phyloP scores from a whole-genome alignment of 2,888 invertebrate genomes.

The Boloria euphrosyne region DNA sequence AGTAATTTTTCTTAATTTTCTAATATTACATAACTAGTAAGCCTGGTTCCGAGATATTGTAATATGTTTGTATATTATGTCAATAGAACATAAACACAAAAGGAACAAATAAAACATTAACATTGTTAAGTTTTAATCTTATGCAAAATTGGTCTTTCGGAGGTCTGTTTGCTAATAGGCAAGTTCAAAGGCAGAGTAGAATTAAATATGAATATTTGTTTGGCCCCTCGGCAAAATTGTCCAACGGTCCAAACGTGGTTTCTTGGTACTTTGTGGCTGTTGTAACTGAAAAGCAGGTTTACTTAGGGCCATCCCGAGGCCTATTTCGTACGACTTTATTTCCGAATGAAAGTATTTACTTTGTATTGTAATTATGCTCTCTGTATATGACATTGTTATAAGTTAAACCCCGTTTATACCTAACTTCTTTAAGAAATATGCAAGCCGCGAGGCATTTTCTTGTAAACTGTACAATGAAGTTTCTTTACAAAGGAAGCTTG shows the following conservation, averaged over 20 bases:
- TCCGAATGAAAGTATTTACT: slow-evolving; percentile 75
- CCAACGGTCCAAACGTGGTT: slow-evolving; percentile 62
- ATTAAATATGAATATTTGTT: slow-evolving; percentile 81
- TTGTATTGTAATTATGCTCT: slow-evolving; percentile 73
- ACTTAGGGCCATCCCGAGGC: slow-evolving; percentile 70
- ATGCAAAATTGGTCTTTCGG: slow-evolving; percentile 56
- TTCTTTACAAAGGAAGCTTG: slow-evolving; percentile 38
- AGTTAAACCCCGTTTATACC: slow-evolving; percentile 63
- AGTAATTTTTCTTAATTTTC: too few relatives aligned
- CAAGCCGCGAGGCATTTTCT: slow-evolving; percentile 37
- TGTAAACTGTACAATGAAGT: slow-evolving; percentile 35
- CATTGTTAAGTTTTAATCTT: slow-evolving; percentile 43
- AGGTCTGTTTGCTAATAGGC: slow-evolving; percentile 63
- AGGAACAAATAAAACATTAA: slow-evolving; percentile 36
- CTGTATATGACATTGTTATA: slow-evolving; percentile 70
- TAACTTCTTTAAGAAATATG: slow-evolving; percentile 50
- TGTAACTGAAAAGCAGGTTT: slow-evolving; percentile 60
- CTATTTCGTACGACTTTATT: slow-evolving; percentile 64
- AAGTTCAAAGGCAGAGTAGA: slow-evolving; percentile 59
- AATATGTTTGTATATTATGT: background rate
- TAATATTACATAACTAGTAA: too few relatives aligned
- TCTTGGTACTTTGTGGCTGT: slow-evolving; percentile 68
- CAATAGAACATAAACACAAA: slow-evolving; percentile 16
- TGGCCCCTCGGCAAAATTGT: slow-evolving; percentile 62
- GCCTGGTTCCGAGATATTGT: background rate